Conservation (phyloP, 2,888 invertebrate genomes). For the Chloroclystis v-ata region DNA sequence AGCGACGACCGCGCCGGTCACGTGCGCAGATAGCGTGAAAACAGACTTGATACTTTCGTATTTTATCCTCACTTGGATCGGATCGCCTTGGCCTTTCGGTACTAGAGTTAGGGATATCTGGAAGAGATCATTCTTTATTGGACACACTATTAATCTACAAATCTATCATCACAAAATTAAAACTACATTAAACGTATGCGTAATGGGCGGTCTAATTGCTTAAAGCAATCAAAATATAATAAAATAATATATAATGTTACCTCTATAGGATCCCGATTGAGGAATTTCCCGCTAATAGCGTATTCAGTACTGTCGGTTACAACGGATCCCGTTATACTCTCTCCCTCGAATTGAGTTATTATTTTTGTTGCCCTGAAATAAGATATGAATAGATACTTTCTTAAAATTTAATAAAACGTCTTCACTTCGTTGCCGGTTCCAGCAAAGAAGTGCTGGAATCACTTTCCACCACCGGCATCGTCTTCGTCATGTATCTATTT, state of each 20-base stretch:
- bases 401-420: too few species aligned
- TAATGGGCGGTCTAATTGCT: too few species aligned
- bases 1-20: constrained; percentile 48
- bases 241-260: constrained; percentile 37
- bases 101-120: constrained; percentile 56
- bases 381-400: too few species aligned
- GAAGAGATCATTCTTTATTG: not conserved
- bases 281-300: constrained; percentile 57
- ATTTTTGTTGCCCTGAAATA: constrained; percentile 60
- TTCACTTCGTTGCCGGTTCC: too few species aligned
- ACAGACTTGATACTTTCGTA: constrained; percentile 37
- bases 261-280: constrained; percentile 58
- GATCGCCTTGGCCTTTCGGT: constrained; percentile 58
- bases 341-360: constrained; percentile 56
- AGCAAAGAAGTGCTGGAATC: too few species aligned
- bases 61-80: constrained; percentile 50
- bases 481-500: too few species aligned
- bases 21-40: constrained; percentile 51
- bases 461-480: too few species aligned
- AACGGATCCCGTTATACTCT: constrained; percentile 59
- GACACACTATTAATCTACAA: not conserved
- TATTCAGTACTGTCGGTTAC: constrained; percentile 61
- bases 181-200: too few species aligned
- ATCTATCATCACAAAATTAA: too few species aligned
- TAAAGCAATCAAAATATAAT: too few species aligned